Base-by-base conservation (phyloP, 2,113 vertebrate species). In the Oreotrochilus melanogaster region DNA sequence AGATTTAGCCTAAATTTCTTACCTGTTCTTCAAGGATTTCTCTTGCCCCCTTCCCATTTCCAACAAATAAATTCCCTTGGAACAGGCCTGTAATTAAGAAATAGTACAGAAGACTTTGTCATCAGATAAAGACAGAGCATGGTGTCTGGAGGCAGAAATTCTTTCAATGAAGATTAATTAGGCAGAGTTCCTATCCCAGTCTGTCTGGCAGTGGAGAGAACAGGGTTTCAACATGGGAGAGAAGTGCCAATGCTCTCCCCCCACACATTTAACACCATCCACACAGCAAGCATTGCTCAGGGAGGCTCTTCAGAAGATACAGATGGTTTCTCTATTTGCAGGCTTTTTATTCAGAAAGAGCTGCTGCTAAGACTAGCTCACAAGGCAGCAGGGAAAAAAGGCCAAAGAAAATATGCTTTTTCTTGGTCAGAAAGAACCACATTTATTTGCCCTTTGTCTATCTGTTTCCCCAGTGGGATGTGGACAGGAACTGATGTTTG, bases 71-170 rank as follows among this genome's bases (percentile, higher is more conserved):
- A 93, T 96, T 95, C 92, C 86, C 73, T 96, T 67, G 73, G 93
- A 97, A 93, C 62, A 95, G 57, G 61, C 35, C 81, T 95, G 71
- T 97, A 97, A 98, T 98, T 97, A 98, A 95, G 88, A 95, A 97
- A 93, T 74, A 28, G 22, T 97, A 89, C 84, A 88, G 56, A 87
- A 88, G 95, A 96, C 78, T 96, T 96, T 96, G 92, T 97, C 91
- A 72, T 96, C 91, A 95, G 62, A 88, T 93, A 98, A 96, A 97
- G 95, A 88, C 92, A 95, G 97, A 96, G 96, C 51, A 92, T 78
- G 88, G 69, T 97, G 69, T 94, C 95, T 97, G 71, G 95, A 96
- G 95, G 96, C 60, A 88, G 67, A 86, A 96, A 94, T 91, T 92
- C 48, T 95, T 96, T 95, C 83, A 91, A 58, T 96, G 80, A 96